phyloP scores from a whole-genome alignment of 2,797 vertebrate genomes.

The Apodemus agrarius region DNA sequence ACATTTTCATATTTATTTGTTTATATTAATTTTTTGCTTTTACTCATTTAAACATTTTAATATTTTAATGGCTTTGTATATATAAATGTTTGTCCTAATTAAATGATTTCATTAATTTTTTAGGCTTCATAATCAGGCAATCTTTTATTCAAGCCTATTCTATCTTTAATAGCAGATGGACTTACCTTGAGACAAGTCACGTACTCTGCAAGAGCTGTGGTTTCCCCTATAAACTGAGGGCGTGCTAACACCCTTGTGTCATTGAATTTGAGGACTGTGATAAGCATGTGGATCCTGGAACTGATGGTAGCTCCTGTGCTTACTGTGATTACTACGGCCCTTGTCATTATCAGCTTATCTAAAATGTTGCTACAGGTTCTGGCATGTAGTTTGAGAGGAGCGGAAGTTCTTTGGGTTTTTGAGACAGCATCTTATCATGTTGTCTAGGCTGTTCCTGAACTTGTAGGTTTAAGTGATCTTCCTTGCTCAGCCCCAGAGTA shows the following conservation, averaged over 20 bases:
- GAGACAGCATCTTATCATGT: background rate
- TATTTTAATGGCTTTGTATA: background rate
- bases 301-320: background rate
- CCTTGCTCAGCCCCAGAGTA: background rate
- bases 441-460: background rate
- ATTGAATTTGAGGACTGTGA: accelerated
- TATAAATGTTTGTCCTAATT: background rate
- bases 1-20: slow-evolving; percentile 3
- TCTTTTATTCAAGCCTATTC: background rate
- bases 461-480: background rate
- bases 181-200: background rate
- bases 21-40: slow-evolving; percentile 7
- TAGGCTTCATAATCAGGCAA: background rate
- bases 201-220: background rate
- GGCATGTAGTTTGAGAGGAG: background rate
- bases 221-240: background rate
- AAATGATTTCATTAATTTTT: background rate
- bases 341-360: background rate
- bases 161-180: background rate
- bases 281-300: too few species aligned
- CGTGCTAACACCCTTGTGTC: background rate
- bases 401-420: background rate
- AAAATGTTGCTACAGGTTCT: background rate
- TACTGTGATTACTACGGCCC: background rate
- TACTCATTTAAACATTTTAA: background rate